Base-by-base conservation (phyloP, 2,113 vertebrate genomes). In the Enhydra lutris region DNA sequence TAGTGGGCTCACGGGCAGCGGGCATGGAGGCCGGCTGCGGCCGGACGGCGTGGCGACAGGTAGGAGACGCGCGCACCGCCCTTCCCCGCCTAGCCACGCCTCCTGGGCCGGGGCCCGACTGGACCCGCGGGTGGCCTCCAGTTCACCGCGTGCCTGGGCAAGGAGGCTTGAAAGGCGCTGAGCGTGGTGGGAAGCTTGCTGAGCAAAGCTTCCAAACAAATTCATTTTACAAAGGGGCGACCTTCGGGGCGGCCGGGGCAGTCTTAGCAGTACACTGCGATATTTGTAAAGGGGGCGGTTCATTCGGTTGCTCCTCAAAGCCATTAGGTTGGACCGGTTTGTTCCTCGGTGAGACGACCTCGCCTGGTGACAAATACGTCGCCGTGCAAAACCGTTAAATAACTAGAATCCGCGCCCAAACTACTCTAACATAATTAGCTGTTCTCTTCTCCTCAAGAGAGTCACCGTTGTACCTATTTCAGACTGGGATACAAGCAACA, bases 61-160 rank as follows among this genome's bases (percentile, higher is more conserved):
- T 87, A 63, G 31, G 26, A 55, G 31, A 34, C 2, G 13, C 29
- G 36, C 21, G 50, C n/a, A n/a, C 20, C 10, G 57, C n/a, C 55
- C 81, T 89, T 18, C 69, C 57, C 63, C 29, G 9, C 59, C 29
- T 63, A 69, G 45, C 79, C 92, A 52, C 88, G 83, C 95, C 95
- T 23, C 69, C 55, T 1, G 9, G 14, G n/a, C 73, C 31, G 12
- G 13, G 6, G 9, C 5, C 4, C 5, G 0, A n/a, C 61, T 23
- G 0, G 12, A 47, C 20, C 6, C n/a, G 29, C 24, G 0, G 0
- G 12, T 7, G 52, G 82, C 63, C 63, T 73, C 45, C 31, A 0
- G 50, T 31, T 47, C 0, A 1, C 61, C 14, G 7, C 13, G 18
- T 61, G 84, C 50, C 4, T 0, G 2, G 23, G 47, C 23, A 8